phyloP scores from a whole-genome alignment of 2,888 invertebrate genomes.

The Barypeithes pellucidus region DNA sequence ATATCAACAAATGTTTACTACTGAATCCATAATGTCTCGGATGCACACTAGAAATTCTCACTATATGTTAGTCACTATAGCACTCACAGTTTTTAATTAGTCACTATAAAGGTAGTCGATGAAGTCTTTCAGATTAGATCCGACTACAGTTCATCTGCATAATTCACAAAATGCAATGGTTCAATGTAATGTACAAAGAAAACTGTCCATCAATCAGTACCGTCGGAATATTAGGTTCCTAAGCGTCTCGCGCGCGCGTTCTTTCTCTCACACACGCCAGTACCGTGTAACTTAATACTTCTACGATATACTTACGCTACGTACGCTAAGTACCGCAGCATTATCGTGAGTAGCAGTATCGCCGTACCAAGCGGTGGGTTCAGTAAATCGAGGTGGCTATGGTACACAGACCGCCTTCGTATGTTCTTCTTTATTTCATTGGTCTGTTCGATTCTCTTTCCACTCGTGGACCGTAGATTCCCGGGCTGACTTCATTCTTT shows the following conservation, averaged over 20 bases:
- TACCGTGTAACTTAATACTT: slow-evolving; percentile 36
- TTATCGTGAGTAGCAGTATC: slow-evolving; percentile 53
- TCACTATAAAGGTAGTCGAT: not conserved
- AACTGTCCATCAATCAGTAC: slow-evolving; percentile 1
- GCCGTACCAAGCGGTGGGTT: slow-evolving; percentile 53
- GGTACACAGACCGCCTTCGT: slow-evolving; percentile 62
- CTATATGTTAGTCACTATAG: slow-evolving; percentile 6
- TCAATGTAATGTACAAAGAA: not conserved
- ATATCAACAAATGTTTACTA: not conserved
- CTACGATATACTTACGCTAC: slow-evolving; percentile 54
- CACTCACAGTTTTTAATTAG: slow-evolving; percentile 9
- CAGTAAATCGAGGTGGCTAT: slow-evolving; percentile 58
- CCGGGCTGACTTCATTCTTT: slow-evolving; percentile 48
- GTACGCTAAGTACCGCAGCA: slow-evolving; percentile 55
- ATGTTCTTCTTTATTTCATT: slow-evolving; percentile 60
- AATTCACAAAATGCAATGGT: not conserved
- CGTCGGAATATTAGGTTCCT: slow-evolving; percentile 9
- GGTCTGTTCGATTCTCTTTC: slow-evolving; percentile 63
- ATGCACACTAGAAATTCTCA: slow-evolving; percentile 4
- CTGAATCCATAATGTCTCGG: not conserved
- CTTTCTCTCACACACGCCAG: slow-evolving; percentile 31
- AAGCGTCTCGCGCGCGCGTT: slow-evolving; percentile 12
- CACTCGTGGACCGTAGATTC: slow-evolving; percentile 54
- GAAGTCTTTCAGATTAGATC: not conserved
- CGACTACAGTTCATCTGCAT: not conserved